Percentiles rank a stretch among this genome's conserved stretches.
Evolutionary conservation across 1,140 invertebrate species (phyloP).

Genomic region (Homarus americanus): DNA sequence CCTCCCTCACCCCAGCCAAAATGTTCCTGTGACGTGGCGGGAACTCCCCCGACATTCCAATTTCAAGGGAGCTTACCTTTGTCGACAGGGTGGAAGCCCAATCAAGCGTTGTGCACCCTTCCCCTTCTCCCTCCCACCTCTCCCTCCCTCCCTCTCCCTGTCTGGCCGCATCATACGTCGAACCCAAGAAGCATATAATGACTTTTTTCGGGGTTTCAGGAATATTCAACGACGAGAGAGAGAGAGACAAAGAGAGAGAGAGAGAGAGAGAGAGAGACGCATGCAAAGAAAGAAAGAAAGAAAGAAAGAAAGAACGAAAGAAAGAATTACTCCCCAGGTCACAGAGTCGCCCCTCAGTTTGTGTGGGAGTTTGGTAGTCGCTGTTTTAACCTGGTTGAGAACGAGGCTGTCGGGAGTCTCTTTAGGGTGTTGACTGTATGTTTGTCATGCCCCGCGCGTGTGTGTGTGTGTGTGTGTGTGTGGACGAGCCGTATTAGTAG

Average conservation of each 20-base stretch:
- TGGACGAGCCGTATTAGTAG: too few relatives aligned
- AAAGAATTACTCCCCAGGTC: too few relatives aligned
- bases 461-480: too few relatives aligned
- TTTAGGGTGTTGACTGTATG: too few relatives aligned
- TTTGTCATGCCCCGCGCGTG: too few relatives aligned
- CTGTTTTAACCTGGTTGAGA: background rate
- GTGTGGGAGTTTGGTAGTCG: background rate
- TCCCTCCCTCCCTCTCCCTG: constrained; percentile 14
- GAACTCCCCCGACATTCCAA: constrained; percentile 64
- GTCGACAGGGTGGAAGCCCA: constrained; percentile 63
- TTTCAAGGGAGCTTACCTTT: constrained; percentile 71
- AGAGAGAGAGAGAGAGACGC: background rate
- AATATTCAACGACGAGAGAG: background rate
- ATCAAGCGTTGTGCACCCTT: constrained; percentile 64
- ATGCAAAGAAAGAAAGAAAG: too few relatives aligned
- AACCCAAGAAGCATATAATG: constrained; percentile 67
- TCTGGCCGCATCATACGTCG: constrained; percentile 63
- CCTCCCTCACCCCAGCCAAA: constrained; percentile 1
- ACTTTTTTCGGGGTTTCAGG: constrained; percentile 50
- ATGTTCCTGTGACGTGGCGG: constrained; percentile 66
- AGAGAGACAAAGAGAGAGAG: background rate
- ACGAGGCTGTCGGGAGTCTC: background rate
- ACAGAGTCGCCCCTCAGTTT: background rate
- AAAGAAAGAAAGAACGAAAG: background rate
- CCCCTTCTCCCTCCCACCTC: background rate